Percentiles rank a stretch among this genome's conserved stretches.
Conservation (phyloP, 2,113 vertebrate genomes). For the Callipepla californica region DNA sequence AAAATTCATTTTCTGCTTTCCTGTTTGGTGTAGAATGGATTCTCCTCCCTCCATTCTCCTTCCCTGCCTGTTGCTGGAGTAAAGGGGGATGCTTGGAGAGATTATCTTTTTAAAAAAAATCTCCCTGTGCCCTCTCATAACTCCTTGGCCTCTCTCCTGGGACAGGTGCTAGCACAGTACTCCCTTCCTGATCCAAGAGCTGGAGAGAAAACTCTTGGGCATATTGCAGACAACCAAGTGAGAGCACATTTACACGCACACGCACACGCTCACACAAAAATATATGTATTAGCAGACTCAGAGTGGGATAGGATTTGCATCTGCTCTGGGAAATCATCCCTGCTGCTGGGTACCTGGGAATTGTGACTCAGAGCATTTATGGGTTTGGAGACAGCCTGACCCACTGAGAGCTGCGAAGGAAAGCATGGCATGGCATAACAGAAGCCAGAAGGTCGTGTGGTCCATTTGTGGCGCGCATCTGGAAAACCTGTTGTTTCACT, state of each 20-base stretch:
- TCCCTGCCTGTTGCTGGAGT: background rate
- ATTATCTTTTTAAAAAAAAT: background rate
- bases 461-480: background rate
- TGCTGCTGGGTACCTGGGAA: background rate
- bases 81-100: background rate
- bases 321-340: rapidly evolving
- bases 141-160: background rate
- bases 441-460: background rate
- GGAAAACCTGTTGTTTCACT: background rate
- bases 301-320: background rate
- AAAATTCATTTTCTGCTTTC: conserved; percentile 44
- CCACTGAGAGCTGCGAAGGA: background rate
- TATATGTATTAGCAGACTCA: background rate
- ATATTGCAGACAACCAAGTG: background rate
- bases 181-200: background rate
- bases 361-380: background rate
- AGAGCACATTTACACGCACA: background rate
- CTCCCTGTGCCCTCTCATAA: background rate
- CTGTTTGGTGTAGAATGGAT: background rate
- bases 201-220: background rate
- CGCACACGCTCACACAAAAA: too few species aligned
- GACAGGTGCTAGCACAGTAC: background rate
- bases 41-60: background rate
- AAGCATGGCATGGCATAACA: background rate
- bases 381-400: background rate